Conservation (phyloP, 2,113 vertebrate genomes). For the Erpornis zantholeuca region DNA sequence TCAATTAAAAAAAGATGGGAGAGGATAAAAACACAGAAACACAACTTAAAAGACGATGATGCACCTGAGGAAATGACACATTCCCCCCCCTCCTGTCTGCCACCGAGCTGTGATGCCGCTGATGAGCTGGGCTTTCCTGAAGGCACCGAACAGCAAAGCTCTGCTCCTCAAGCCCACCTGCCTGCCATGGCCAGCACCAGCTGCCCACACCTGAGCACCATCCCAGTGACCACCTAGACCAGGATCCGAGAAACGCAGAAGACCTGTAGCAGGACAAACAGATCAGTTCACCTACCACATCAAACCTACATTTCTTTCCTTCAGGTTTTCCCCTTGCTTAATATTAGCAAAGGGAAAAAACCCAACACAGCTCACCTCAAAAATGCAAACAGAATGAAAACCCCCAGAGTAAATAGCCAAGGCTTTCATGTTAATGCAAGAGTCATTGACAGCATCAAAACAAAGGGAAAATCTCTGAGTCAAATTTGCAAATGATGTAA, state of each 20-base stretch:
- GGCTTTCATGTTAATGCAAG: conserved; percentile 27
- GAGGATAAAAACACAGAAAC: conserved; percentile 11
- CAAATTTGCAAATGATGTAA: conserved; percentile 41
- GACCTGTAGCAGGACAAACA: not conserved
- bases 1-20: conserved; percentile 4
- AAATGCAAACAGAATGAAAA: conserved; percentile 37
- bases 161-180: not conserved
- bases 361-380: not conserved
- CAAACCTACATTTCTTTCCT: not conserved
- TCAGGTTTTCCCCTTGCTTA: not conserved
- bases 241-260: rapidly evolving
- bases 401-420: not conserved
- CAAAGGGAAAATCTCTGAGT: conserved; percentile 32
- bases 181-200: rapidly evolving
- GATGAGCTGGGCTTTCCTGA: not conserved
- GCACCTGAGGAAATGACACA: conserved; percentile 30
- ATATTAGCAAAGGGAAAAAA: not conserved
- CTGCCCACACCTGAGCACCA: not conserved
- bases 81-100: not conserved
- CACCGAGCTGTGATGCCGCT: rapidly evolving
- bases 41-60: conserved; percentile 5
- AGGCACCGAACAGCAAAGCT: rapidly evolving
- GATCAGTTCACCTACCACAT: rapidly evolving
- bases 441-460: conserved; percentile 36
- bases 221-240: rapidly evolving